phyloP scores from a whole-genome alignment of 2,797 vertebrate genomes.

The Rousettus madagascariensis region DNA sequence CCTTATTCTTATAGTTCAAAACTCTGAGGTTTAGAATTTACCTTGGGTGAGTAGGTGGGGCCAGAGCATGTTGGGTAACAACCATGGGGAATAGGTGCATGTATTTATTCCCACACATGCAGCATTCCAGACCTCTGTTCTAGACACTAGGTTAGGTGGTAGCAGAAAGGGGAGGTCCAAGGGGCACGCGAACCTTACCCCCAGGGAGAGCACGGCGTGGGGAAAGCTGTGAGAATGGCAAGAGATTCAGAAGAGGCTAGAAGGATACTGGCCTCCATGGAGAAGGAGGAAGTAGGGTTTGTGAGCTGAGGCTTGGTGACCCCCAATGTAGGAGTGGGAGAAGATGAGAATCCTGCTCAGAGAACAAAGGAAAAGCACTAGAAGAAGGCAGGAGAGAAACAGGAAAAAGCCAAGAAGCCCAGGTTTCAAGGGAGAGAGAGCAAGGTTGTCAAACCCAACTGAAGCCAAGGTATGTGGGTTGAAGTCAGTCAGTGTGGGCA shows the following conservation, averaged over 20 bases:
- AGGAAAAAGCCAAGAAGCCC: neutral
- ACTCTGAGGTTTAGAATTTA: neutral
- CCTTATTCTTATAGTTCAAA: neutral
- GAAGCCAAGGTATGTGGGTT: too few species aligned
- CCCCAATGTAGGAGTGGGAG: neutral
- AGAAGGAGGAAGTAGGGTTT: neutral
- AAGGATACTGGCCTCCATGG: neutral
- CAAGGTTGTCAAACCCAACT: neutral
- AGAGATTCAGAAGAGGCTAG: neutral
- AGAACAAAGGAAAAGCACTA: neutral
- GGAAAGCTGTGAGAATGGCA: neutral
- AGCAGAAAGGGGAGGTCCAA: neutral
- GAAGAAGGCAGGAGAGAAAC: neutral
- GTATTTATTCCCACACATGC: neutral
- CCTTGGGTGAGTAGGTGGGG: neutral
- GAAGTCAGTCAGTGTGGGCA: neutral
- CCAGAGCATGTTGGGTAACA: neutral
- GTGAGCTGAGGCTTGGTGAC: neutral
- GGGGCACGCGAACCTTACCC: neutral
- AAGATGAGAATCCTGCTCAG: neutral
- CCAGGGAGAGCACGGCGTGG: neutral
- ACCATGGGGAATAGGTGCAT: neutral
- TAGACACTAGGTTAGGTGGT: neutral
- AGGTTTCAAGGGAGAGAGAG: neutral
- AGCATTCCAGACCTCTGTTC: neutral